Evolutionary conservation across 2,888 invertebrate species (phyloP).

Genomic region (Mythimna ferrago): DNA sequence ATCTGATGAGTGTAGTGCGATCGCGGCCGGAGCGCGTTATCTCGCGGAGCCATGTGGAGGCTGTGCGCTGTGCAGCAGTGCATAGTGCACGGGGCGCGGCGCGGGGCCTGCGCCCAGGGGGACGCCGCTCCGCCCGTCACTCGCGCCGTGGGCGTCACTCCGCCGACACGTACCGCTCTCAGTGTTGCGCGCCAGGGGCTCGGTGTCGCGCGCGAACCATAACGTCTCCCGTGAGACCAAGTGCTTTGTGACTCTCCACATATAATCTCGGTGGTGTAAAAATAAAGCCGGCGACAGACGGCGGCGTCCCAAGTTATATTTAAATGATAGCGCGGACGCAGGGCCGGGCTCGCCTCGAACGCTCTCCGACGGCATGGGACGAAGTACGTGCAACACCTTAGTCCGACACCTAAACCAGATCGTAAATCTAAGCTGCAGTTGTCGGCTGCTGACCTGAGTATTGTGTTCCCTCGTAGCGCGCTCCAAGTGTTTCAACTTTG

Average conservation of each 20-base stretch:
- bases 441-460: slow-evolving; percentile 66
- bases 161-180: slow-evolving; percentile 69
- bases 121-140: slow-evolving; percentile 76
- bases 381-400: slow-evolving; percentile 85
- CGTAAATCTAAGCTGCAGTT: slow-evolving; percentile 71
- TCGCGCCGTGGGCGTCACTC: slow-evolving; percentile 79
- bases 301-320: slow-evolving; percentile 88
- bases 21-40: slow-evolving; percentile 76
- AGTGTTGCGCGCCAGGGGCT: slow-evolving; percentile 60
- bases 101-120: slow-evolving; percentile 66
- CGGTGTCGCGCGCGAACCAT: slow-evolving; percentile 66
- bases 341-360: slow-evolving; percentile 83
- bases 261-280: slow-evolving; percentile 85
- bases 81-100: slow-evolving; percentile 79
- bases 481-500: slow-evolving; percentile 55
- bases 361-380: slow-evolving; percentile 85
- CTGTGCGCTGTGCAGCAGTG: slow-evolving; percentile 85
- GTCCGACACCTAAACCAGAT: slow-evolving; percentile 74
- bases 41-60: slow-evolving; percentile 85
- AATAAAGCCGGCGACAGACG: slow-evolving; percentile 90
- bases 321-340: slow-evolving; percentile 88
- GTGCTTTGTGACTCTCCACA: slow-evolving; percentile 81
- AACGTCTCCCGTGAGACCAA: slow-evolving; percentile 78
- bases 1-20: slow-evolving; percentile 73
- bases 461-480: slow-evolving; percentile 65